Percentiles rank a stretch among this genome's conserved stretches.
phyloP scores from a whole-genome alignment of 2,797 vertebrate species.

The Morelia viridis region DNA sequence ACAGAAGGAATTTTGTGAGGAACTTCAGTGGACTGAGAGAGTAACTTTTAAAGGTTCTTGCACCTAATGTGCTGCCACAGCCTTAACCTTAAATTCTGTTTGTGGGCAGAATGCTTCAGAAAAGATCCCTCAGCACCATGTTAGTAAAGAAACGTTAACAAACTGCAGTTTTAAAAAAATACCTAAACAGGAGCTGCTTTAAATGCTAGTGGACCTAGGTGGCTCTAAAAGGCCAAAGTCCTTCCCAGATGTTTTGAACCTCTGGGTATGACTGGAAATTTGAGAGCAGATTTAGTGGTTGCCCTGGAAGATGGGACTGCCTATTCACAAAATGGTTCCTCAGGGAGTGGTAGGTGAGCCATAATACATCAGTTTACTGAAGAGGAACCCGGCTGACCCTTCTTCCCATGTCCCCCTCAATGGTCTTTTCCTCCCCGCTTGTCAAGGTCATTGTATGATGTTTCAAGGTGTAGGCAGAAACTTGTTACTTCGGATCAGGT shows the following conservation, averaged over 20 bases:
- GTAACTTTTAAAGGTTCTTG: not conserved
- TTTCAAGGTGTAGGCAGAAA: not conserved
- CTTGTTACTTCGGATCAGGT: not conserved
- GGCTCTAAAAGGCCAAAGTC: too few relatives aligned
- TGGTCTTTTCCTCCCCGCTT: not conserved
- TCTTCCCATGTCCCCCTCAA: too few relatives aligned
- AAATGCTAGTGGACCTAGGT: not conserved
- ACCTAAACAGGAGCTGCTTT: not conserved
- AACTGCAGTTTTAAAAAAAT: not conserved
- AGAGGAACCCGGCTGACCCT: too few relatives aligned
- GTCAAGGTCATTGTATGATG: not conserved
- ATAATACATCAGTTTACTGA: too few relatives aligned
- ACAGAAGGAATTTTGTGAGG: not conserved
- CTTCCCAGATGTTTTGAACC: too few relatives aligned
- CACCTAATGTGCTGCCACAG: not conserved
- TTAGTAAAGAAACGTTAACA: slow-evolving; percentile 19
- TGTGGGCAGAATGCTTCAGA: slow-evolving; percentile 17
- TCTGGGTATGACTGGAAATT: too few relatives aligned
- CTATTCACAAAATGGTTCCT: too few relatives aligned
- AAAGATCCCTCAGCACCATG: not conserved
- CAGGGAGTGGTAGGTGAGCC: too few relatives aligned
- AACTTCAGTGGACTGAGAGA: not conserved
- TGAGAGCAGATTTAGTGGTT: too few relatives aligned
- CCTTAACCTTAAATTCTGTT: slow-evolving; percentile 3
- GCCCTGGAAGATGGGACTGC: too few relatives aligned